These are phyloP conservation scores for Florisuga fusca DNA, from an alignment of 2,797 vertebrate species.

Conservation along the genomic window DNA sequence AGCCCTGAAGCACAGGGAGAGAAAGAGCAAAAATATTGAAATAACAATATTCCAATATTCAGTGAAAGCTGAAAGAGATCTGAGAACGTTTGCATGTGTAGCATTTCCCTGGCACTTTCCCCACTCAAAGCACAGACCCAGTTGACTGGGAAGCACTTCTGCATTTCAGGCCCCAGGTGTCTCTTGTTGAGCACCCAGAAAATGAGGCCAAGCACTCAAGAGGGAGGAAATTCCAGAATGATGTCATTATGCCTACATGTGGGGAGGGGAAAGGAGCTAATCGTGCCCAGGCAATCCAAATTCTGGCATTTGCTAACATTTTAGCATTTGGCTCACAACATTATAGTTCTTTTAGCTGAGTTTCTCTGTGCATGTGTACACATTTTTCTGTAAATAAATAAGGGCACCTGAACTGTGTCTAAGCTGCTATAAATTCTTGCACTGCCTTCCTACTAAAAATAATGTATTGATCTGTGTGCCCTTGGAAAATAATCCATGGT, in stretches of 20 bases:
- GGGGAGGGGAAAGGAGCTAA: slow-evolving; percentile 30
- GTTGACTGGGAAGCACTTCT: slow-evolving; percentile 31
- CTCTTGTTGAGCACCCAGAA: slow-evolving; percentile 60
- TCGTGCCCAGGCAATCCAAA: slow-evolving; percentile 55
- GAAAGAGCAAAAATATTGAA: not conserved
- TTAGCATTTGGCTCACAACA: slow-evolving; percentile 13
- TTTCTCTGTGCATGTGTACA: not conserved
- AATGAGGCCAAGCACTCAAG: slow-evolving; percentile 47
- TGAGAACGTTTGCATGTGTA: fast-evolving
- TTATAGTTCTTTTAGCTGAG: not conserved
- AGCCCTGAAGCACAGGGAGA: not conserved
- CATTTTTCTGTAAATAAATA: slow-evolving; percentile 5
- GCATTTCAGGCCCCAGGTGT: slow-evolving; percentile 43
- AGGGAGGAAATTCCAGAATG: slow-evolving; percentile 70
- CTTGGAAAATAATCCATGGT: not conserved
- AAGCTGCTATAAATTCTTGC: not conserved
- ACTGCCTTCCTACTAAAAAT: not conserved
- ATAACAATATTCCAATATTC: not conserved
- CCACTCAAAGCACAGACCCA: not conserved
- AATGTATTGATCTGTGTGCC: not conserved
- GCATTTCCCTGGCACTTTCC: not conserved
- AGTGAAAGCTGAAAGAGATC: not conserved
- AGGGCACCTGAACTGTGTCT: not conserved
- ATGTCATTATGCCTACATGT: slow-evolving; percentile 42
- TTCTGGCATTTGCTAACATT: slow-evolving; percentile 56